Base-by-base conservation (phyloP, 2,113 vertebrate species). In the Catagonus wagneri region DNA sequence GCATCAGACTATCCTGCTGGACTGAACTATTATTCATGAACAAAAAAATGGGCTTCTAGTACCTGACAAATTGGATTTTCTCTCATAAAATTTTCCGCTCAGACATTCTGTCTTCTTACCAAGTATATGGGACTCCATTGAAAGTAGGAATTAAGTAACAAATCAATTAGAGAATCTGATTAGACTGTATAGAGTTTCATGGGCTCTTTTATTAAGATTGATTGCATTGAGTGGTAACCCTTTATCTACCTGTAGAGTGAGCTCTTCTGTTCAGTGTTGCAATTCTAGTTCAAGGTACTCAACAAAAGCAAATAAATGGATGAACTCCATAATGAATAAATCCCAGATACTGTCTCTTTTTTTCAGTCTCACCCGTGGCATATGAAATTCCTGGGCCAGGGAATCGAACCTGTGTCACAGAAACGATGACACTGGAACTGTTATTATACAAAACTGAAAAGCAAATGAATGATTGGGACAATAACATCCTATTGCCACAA, bases 31-130 rank as follows among this genome's bases (percentile, higher is more conserved):
- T 92, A 80, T 32, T 66, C 80, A 74, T 6, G 10, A 85, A 83
- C 75, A 65, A n/a, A 81, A 81, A 97, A 65, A 85, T 3, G 1
- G 12, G 54, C 22, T 88, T 96, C 69, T 69, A 68, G 19, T 85
- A 72, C 72, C 58, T 90, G 72, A 84, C 22, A 56, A 56, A 90
- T 13, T 88, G 72, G 27, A 58, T 92, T 88, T 90, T 78, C 68
- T 96, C n/a, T 84, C 50, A 3, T 23, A 90, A 58, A 36, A 91
- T 39, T 85, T 87, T 85, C 60, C 56, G 25, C 34, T 94, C 78
- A 97, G 88, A 97, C 94, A 89, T 94, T 96, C 95, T 94, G 78
- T 95, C 96, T 96, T 89, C 39, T 94, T 90, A 56, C 50, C 93
- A 94, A 95, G 56, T 94, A 85, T 52, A 83, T 8, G 9, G 12